Conservation (phyloP, 2,797 vertebrate species). For the Antrozous pallidus region DNA sequence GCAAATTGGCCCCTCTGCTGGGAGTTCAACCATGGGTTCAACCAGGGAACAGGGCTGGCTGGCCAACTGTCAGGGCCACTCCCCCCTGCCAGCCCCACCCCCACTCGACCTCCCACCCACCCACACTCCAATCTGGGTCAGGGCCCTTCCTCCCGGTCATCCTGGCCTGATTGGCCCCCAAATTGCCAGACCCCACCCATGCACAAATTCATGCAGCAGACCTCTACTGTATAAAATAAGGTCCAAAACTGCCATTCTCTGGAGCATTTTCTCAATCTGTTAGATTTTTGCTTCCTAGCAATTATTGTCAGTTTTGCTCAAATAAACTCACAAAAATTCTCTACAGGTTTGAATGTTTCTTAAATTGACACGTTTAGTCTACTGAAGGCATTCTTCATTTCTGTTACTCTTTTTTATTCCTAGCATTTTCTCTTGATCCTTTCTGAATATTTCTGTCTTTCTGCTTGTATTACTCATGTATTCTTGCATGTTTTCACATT, state of each 20-base stretch:
- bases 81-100: no score
- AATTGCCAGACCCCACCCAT: no score
- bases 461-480: not conserved
- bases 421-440: not conserved
- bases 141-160: no score
- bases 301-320: not conserved
- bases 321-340: not conserved
- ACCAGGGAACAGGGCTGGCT: no score
- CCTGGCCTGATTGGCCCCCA: no score
- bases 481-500: not conserved
- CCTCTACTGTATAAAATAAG: not conserved
- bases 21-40: no score
- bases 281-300: not conserved
- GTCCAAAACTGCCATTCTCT: not conserved
- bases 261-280: not conserved
- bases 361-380: not conserved
- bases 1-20: no score
- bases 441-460: not conserved
- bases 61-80: no score
- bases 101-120: fast-evolving
- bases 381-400: not conserved
- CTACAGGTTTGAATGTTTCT: not conserved
- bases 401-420: not conserved
- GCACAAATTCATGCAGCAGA: no score
- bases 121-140: no score